Evolutionary conservation across 2,113 vertebrate species (phyloP), one percentile per base, ranked within the genome.

Genomic region (Eulemur rufifrons): DNA sequence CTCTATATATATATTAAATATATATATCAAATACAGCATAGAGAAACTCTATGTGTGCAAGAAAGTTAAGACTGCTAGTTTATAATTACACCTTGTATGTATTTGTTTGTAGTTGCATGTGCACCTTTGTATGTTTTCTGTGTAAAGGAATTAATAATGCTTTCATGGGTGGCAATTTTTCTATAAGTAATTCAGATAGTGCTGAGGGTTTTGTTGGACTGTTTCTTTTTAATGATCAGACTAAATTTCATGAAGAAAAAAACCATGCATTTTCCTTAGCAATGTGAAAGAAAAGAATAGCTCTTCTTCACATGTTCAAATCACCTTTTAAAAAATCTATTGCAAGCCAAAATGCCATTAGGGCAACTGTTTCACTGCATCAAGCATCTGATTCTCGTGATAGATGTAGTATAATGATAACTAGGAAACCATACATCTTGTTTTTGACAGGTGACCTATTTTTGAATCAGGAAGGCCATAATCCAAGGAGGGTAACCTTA

Each of bases 361-460:
- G 18, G 29, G 6, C 59, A 84, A 86, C 4, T 81, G 32, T 73
- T 90, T 47, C 47, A 85, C 76, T 88, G 71, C 50, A 77, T 23
- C 52, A 71, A 87, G 12, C 20, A 54, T 81, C 52, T 82, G 77
- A 89, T 54, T 91, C 71, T 77, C 76, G 18, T 84, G 29, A 68
- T 86, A 32, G 6, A 93, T 74, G 50, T 6, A 0, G 11, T 45
- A 5, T 84, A 81, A 95, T 42, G 23, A 88, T 82, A 27, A 73
- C 9, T 56, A 61, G 34, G 32, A 95, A 96, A 34, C 52, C 12
- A 91, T 83, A 29, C 10, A 68, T 93, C 73, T 92, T 91, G 47
- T 42, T 94, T 73, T 89, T 93, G 82, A 96, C 37, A 74, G 76
- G 18, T 94, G 61, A 89, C 54, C 52, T 85, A 86, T 66, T 92